Base-by-base conservation (phyloP, 1,140 invertebrate species). In the Coboldia fuscipes region DNA sequence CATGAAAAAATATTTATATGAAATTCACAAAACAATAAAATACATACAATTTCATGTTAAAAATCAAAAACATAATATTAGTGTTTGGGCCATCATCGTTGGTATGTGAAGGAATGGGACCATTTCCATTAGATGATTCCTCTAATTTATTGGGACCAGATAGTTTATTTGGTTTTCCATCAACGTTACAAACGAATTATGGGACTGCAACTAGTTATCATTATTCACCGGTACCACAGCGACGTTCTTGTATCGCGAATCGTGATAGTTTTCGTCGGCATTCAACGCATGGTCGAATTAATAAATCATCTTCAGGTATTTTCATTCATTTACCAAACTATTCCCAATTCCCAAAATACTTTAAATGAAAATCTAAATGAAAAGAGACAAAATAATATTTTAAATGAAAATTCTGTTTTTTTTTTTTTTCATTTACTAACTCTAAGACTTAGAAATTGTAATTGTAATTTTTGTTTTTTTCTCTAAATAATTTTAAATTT, bases 41-140 rank as follows among this genome's bases (percentile, higher is more conserved):
- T n/a, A n/a, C n/a, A n/a, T 27, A 10, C 24, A n/a, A 10, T 14
- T 12, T 4, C 12, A 27, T n/a, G 14, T 27, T 5, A 27, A 27
- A 5, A 12, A 4, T 3, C 12, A 27, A 27, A 10, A 14, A 4
- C 24, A 14, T n/a, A 27, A 5, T 23, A 7, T 23, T 23, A 27
- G 24, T 27, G 24, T 27, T 27, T 14, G 24, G 24, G 10, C 24
- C 24, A 12, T 27, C 24, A 10, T 3, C 12, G 24, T 27, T 27
- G 51, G 51, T 47, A 54, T 8, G 14, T 54, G 51, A 53, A 54
- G 51, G 50, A 45, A 54, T 54, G 51, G 51, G 51, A 49, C 51
- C 51, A 41, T 54, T 54, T 49, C 51, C 51, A 24, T 43, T 54
- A 40, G 51, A 47, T 42, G 51, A 54, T 48, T 51, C 48, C 50